phyloP scores from a whole-genome alignment of 2,797 vertebrate genomes.

The Coranthus polyacanthus region DNA sequence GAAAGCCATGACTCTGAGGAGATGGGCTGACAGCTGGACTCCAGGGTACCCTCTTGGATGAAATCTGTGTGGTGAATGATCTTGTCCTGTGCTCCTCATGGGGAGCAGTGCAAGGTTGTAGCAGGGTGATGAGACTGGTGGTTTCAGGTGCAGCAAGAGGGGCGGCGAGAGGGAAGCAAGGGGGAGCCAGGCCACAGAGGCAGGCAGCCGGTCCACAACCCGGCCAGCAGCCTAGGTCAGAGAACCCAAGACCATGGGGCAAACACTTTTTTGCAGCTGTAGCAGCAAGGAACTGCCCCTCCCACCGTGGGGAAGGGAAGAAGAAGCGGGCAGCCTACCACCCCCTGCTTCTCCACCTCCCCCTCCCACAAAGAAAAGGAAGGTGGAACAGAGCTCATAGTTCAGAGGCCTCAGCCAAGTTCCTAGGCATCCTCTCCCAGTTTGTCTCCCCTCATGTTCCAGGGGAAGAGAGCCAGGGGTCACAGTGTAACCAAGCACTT shows the following conservation, averaged over 20 bases:
- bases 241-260: neutral
- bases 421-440: neutral
- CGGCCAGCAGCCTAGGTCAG: neutral
- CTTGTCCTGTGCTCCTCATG: neutral
- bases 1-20: neutral
- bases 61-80: conserved; percentile 27
- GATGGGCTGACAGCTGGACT: conserved; percentile 18
- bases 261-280: conserved; percentile 13
- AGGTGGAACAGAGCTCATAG: neutral
- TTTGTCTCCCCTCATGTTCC: neutral
- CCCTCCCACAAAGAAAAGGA: neutral
- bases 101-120: neutral
- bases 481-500: neutral
- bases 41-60: neutral
- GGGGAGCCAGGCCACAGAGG: neutral
- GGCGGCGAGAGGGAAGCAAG: neutral
- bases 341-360: no score
- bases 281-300: neutral
- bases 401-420: neutral
- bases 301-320: neutral
- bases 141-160: conserved; percentile 14
- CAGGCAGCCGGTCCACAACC: neutral
- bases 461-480: neutral
- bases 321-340: neutral
- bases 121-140: neutral